Evolutionary conservation across 2,113 vertebrate genomes (phyloP).

Genomic region (Gymnobelideus leadbeateri): DNA sequence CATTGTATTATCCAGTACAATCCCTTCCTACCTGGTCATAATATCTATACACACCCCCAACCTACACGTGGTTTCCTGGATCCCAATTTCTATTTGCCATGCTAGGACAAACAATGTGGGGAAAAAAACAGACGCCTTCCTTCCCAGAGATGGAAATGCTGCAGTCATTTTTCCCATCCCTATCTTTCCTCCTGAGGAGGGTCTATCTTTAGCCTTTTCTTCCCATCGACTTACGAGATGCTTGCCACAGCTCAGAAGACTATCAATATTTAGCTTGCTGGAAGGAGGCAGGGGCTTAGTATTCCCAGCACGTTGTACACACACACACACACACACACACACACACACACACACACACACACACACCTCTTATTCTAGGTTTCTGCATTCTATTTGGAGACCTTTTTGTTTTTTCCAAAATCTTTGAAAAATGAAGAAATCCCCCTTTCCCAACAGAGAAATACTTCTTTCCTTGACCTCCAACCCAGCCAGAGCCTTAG

Average conservation of each 20-base stretch:
- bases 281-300: constrained; percentile 83
- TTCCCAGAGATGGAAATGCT: constrained; percentile 75
- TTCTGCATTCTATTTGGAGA: constrained; percentile 72
- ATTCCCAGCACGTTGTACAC: constrained; percentile 71
- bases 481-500: background rate
- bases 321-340: too few species aligned
- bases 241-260: constrained; percentile 83
- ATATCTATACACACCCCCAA: background rate
- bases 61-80: background rate
- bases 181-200: constrained; percentile 65
- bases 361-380: constrained; percentile 73
- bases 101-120: background rate
- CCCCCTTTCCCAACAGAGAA: background rate
- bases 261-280: constrained; percentile 85
- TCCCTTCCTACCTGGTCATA: constrained; percentile 71
- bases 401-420: constrained; percentile 52
- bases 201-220: constrained; percentile 82
- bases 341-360: constrained; percentile 59
- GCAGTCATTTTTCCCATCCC: constrained; percentile 73
- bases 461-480: background rate
- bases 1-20: background rate
- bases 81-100: background rate
- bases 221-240: constrained; percentile 83
- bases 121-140: constrained; percentile 1
- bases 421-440: background rate